Evolutionary conservation across 1,140 invertebrate genomes (phyloP).

Genomic region (Cheumatopsyche charites): DNA sequence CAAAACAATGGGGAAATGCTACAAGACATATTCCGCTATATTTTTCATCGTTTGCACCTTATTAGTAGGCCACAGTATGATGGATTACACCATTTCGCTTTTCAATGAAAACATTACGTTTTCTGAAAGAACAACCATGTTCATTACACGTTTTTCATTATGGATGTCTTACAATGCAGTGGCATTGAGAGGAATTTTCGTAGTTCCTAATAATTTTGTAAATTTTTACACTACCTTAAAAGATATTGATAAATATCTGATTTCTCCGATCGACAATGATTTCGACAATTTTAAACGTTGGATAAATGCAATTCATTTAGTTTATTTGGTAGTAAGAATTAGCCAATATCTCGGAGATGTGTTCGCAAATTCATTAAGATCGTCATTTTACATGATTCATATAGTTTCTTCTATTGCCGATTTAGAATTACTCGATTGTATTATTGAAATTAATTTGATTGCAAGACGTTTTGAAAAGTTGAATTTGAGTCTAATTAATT

Average conservation of each 20-base stretch:
- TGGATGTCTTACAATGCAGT: not conserved
- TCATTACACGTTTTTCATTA: not conserved
- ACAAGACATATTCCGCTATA: not conserved
- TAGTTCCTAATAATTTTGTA: not conserved
- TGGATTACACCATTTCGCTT: not conserved
- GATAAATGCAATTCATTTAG: not conserved
- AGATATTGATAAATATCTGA: not conserved
- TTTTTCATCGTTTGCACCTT: not conserved
- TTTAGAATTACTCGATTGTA: not conserved
- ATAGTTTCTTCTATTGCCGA: not conserved
- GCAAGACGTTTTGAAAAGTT: constrained; percentile 14
- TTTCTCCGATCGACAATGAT: not conserved
- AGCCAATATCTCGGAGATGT: not conserved
- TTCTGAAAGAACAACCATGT: not conserved
- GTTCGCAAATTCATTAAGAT: not conserved
- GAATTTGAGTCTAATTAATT: constrained; percentile 4
- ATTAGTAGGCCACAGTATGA: not conserved
- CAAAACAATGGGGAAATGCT: not conserved
- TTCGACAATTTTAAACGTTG: not conserved
- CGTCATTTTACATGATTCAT: not conserved
- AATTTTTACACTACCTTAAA: not conserved
- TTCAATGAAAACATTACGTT: not conserved
- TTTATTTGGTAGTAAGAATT: not conserved
- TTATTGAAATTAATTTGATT: not conserved
- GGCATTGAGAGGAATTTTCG: not conserved